Evolutionary conservation across 2,888 invertebrate species (phyloP).

Genomic region (Ramazzottius varieornatus): DNA sequence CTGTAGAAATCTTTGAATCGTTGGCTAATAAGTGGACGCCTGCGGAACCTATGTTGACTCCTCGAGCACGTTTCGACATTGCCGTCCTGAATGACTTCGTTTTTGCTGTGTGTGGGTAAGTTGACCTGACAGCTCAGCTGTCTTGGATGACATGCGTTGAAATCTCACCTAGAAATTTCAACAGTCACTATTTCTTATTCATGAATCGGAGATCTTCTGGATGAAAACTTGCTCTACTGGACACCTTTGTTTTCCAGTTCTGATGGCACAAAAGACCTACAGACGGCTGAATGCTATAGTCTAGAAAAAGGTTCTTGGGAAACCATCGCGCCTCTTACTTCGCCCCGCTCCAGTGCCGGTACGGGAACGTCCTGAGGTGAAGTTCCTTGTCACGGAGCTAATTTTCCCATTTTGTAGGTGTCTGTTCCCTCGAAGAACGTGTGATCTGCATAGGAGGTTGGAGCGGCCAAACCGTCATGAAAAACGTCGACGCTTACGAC

Average conservation of each 20-base stretch:
- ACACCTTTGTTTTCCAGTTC: too few species aligned
- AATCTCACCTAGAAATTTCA: too few species aligned
- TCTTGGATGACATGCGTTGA: too few species aligned
- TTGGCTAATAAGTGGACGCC: constrained; percentile 39
- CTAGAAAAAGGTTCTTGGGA: constrained; percentile 26
- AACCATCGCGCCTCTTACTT: constrained; percentile 30
- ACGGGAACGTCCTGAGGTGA: constrained; percentile 5
- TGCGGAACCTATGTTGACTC: constrained; percentile 41
- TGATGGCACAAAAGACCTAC: constrained; percentile 52
- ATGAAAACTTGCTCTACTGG: too few species aligned
- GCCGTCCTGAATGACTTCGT: constrained; percentile 38
- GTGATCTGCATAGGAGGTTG: constrained; percentile 55
- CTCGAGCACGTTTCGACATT: constrained; percentile 50
- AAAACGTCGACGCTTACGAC: constrained; percentile 43
- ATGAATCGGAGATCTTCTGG: too few species aligned
- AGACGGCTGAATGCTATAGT: constrained; percentile 38
- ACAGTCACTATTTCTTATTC: too few species aligned
- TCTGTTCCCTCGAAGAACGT: constrained; percentile 35
- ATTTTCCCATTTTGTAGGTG: constrained; percentile 24
- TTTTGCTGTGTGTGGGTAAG: constrained; percentile 46
- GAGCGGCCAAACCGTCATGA: constrained; percentile 39
- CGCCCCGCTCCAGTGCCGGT: constrained; percentile 40
- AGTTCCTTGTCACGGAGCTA: constrained; percentile 5
- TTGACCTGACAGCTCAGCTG: too few species aligned
- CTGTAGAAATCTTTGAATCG: constrained; percentile 46